Percentiles rank a stretch among this genome's conserved stretches.
phyloP scores from a whole-genome alignment of 2,797 vertebrate species.

The Trachurus trachurus region DNA sequence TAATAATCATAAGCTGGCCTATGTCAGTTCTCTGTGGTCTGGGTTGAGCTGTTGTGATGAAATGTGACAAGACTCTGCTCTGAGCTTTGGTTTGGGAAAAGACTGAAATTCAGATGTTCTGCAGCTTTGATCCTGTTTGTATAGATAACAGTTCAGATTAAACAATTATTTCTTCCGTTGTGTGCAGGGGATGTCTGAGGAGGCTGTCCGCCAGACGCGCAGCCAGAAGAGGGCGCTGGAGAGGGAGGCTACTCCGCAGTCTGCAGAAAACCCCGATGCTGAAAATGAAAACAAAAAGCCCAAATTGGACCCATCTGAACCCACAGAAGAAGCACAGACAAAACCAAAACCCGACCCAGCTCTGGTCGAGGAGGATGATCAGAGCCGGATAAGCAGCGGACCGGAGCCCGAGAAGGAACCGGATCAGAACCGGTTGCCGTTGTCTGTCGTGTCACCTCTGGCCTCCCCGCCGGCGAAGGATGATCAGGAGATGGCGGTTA shows the following conservation, averaged over 20 bases:
- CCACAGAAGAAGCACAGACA: conserved; percentile 38
- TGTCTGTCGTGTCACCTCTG: conserved; percentile 61
- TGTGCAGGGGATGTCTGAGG: conserved; percentile 92
- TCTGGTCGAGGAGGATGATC: conserved; percentile 37
- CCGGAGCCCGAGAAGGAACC: conserved; percentile 44
- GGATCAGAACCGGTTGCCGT: conserved; percentile 39
- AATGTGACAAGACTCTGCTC: neutral
- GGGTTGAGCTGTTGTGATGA: neutral
- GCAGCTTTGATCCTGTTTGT: neutral
- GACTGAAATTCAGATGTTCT: neutral
- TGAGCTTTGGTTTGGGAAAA: neutral
- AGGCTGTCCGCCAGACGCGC: conserved; percentile 93
- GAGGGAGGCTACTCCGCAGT: conserved; percentile 83
- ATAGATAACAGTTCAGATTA: conserved; percentile 7
- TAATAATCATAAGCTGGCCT: neutral
- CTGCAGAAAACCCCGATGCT: conserved; percentile 80
- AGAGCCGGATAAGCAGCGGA: conserved; percentile 36
- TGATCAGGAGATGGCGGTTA: conserved; percentile 49
- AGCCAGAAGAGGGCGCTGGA: conserved; percentile 96
- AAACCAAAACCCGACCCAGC: conserved; percentile 36
- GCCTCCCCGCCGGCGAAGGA: conserved; percentile 53
- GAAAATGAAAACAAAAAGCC: conserved; percentile 91
- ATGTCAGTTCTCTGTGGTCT: neutral
- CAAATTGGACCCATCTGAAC: conserved; percentile 87
- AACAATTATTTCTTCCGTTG: conserved; percentile 14